Base-by-base conservation (phyloP, 2,113 vertebrate species). In the Ovis canadensis region DNA sequence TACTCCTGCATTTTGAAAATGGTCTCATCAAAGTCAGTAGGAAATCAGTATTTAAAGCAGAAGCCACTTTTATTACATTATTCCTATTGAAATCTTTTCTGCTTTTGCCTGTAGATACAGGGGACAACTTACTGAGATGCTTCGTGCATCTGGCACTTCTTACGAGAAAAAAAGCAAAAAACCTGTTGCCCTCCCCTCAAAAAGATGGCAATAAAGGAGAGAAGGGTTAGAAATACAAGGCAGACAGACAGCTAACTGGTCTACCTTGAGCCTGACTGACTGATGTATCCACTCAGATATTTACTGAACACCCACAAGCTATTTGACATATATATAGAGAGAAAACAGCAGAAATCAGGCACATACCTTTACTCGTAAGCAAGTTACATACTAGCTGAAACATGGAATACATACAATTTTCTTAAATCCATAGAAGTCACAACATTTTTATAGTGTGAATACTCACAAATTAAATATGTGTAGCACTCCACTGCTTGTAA, bases 21-120 rank as follows among this genome's bases (percentile, higher is more conserved):
- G 15, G 52, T 25, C 52, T 94, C 96, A 96, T 92, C 17, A 97
- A 96, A 97, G 93, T 21, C 23, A 96, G 52, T 6, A 59, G 96
- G 62, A 98, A 96, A 97, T 67, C 31, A 74, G 59, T 93, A 57
- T 97, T 48, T 89, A 92, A 83, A 62, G 48, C 71, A 67, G 21
- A 55, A 36, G 60, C 97, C 33, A 78, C 78, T 83, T 97, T 55
- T 88, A 62, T 43, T 62, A 57, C 45, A 0, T 50, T 95, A 80
- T 71, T 71, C 59, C 67, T 64, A 59, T 2, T 95, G 78, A 95
- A 96, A 95, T n/a, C 36, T 80, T 25, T 97, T 94, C 96, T 87
- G 15, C 33, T 82, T 97, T 54, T 82, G 90, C 52, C 71, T 90
- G 25, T 67, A 25, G 67, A 60, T 21, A 82, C 16, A 71, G 27